phyloP scores from a whole-genome alignment of 2,888 invertebrate species.

The Chymomyza fuscimana region DNA sequence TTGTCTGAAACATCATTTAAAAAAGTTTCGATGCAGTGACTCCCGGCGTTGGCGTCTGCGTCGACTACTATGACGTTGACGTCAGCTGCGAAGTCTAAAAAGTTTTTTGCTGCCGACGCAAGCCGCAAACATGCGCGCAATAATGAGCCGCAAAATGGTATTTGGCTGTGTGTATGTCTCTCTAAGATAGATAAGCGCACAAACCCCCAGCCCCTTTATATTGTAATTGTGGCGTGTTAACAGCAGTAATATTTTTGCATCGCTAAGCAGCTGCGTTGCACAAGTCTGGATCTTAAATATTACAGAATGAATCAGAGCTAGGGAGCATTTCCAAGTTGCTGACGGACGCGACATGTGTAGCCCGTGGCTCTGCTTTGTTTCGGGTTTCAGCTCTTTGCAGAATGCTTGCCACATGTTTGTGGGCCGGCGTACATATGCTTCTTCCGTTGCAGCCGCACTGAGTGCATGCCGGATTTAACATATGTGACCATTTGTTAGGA shows the following conservation, averaged over 20 bases:
- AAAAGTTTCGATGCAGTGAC: slow-evolving; percentile 13
- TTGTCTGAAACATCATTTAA: slow-evolving; percentile 39
- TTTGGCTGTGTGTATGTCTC: slow-evolving; percentile 14
- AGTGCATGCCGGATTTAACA: neutral
- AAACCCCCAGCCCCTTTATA: neutral
- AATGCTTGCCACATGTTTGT: neutral
- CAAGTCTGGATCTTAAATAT: neutral
- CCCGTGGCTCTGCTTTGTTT: neutral
- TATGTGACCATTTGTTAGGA: neutral
- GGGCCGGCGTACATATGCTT: neutral
- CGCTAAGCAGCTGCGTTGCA: neutral
- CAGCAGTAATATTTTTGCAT: slow-evolving; percentile 9
- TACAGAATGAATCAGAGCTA: neutral
- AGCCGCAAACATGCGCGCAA: slow-evolving; percentile 12
- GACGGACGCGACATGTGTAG: neutral
- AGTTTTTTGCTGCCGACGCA: slow-evolving; percentile 11
- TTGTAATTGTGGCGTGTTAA: slow-evolving; percentile 37
- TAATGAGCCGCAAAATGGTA: slow-evolving; percentile 26
- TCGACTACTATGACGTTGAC: neutral
- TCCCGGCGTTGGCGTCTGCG: neutral
- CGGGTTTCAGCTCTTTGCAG: neutral
- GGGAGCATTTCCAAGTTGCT: neutral
- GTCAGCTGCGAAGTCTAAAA: neutral
- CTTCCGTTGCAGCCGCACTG: neutral
- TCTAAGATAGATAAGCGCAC: slow-evolving; percentile 1